Conservation (phyloP, 2,888 invertebrate genomes). For the Mimumesa dahlbomi region DNA sequence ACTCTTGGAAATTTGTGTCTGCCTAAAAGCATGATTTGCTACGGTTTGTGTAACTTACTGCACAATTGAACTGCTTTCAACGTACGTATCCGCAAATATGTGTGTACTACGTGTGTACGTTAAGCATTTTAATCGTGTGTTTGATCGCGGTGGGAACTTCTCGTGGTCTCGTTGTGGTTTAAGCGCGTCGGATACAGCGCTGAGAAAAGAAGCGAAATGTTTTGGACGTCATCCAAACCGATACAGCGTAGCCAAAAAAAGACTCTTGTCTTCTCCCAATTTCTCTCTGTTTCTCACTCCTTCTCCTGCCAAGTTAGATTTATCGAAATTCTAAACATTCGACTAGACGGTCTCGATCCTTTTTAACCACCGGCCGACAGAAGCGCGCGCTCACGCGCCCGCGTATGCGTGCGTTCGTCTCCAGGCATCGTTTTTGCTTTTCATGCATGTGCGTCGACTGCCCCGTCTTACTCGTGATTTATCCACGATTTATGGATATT, state of each 20-base stretch:
- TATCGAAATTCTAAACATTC: constrained; percentile 75
- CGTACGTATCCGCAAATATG: no score
- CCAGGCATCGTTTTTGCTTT: constrained; percentile 50
- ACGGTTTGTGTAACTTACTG: no score
- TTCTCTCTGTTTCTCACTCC: no score
- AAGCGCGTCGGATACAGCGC: constrained; percentile 53
- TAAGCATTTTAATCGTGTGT: no score
- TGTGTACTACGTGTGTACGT: no score
- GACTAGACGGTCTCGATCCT: constrained; percentile 39
- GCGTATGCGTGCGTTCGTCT: no score
- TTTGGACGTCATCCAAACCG: constrained; percentile 65
- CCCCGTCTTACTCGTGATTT: constrained; percentile 66
- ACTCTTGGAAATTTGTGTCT: no score
- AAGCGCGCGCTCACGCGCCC: no score
- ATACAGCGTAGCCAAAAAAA: constrained; percentile 41
- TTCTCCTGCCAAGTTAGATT: constrained; percentile 67
- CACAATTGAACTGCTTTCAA: no score
- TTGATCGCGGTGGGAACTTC: neutral
- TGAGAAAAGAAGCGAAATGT: constrained; percentile 48
- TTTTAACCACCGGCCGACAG: no score
- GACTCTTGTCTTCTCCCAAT: constrained; percentile 23
- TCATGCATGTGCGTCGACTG: constrained; percentile 21
- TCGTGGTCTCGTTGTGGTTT: constrained; percentile 19
- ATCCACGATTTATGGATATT: constrained; percentile 68
- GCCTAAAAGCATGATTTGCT: no score